Base-by-base conservation (phyloP, 2,888 invertebrate genomes). In the Cheilosia variabilis region DNA sequence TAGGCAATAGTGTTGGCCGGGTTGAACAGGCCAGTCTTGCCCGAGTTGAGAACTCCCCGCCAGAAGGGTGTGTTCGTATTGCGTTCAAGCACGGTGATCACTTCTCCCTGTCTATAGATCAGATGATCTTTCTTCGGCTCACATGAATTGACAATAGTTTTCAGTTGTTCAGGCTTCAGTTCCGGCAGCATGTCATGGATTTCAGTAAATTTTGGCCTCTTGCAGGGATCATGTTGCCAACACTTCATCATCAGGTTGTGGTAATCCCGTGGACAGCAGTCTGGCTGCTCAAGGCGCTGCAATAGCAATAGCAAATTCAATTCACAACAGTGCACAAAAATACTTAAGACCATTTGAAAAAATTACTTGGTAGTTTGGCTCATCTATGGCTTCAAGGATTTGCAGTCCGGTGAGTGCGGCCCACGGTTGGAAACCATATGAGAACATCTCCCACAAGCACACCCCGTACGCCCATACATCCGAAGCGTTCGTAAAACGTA, bases 401-500 rank as follows among this genome's bases (percentile, higher is more conserved):
- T 98, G 98, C 88, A 97, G 96, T 0, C 98, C 98, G 0, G 97
- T 98, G 66, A 98, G 94, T 0, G 98, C 98, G 0, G 97, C 97
- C 99, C 99, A 99, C 0, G 99, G 99, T 92, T 99, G 98, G 91
- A 98, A 98, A 1, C 99, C 99, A 90, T 99, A 99, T 0, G 98
- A 98, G 92, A 99, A 99, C 97, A 99, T 98, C 92, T 99, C 99
- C 99, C 99, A 99, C 0, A 99, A 93, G n/a, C 98, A 98, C 0
- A 99, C 98, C 3, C 97, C 99, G 91, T 96, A 99, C 0, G 99
- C 98, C 99, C 99, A 99, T 0, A 99, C 98, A 91, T 99, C 99
- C 75, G 98, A 98, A 6, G 98, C 96, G 7, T 98, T 97, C 1
- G 99, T 99, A 92, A 99, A 99, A 78, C 97, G 95, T 81, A 99